Conservation (phyloP, 2,797 vertebrate genomes). For the Carcharodon carcharias region DNA sequence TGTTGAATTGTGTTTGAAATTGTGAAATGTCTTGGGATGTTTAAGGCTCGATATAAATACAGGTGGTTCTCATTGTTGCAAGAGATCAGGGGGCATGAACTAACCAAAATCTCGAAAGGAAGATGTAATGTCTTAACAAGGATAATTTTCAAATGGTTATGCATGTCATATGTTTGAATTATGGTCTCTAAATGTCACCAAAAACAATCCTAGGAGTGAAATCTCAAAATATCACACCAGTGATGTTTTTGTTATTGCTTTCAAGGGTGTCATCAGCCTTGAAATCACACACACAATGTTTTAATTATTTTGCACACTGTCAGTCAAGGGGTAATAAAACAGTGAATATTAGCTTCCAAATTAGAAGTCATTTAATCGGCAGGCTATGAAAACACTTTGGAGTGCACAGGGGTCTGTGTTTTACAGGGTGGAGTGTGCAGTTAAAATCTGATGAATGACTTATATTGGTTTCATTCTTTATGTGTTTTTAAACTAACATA, state of each 20-base stretch:
- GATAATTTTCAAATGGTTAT: neutral
- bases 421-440: slow-evolving; percentile 15
- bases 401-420: neutral
- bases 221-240: slow-evolving; percentile 22
- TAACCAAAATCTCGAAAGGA: neutral
- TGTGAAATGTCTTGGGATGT: neutral
- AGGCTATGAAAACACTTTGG: slow-evolving; percentile 26
- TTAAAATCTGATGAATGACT: neutral
- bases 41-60: neutral
- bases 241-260: slow-evolving; percentile 26
- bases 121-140: neutral
- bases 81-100: neutral
- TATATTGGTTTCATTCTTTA: neutral
- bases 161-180: neutral
- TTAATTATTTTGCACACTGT: slow-evolving; percentile 34
- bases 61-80: neutral
- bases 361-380: slow-evolving; percentile 25
- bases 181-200: slow-evolving; percentile 9
- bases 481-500: slow-evolving; percentile 31
- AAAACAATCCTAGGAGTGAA: neutral
- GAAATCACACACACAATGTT: slow-evolving; percentile 33
- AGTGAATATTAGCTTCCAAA: slow-evolving; percentile 3
- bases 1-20: neutral
- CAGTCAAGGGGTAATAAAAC: slow-evolving; percentile 30
- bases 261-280: slow-evolving; percentile 21